phyloP scores from a whole-genome alignment of 2,113 vertebrate genomes.

The Probosciger aterrimus region DNA sequence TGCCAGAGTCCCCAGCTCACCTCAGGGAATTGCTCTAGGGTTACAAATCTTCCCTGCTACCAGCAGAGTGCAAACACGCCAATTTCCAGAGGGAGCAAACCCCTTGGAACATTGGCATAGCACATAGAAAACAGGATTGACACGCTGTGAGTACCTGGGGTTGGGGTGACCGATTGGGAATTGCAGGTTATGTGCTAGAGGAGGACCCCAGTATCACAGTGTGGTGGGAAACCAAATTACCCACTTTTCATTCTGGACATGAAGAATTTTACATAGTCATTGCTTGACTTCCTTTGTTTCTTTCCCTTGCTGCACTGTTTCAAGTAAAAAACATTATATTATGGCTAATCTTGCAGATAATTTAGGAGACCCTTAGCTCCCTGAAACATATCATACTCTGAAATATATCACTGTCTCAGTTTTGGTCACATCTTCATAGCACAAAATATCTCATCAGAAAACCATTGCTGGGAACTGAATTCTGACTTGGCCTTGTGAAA shows the following conservation, averaged over 20 bases:
- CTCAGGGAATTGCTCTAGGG: background rate
- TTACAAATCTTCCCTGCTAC: background rate
- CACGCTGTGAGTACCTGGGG: accelerated
- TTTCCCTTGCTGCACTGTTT: background rate
- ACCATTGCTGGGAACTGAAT: background rate
- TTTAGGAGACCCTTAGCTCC: background rate
- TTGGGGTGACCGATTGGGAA: background rate
- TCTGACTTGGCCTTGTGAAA: background rate
- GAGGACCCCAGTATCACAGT: background rate
- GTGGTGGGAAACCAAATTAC: background rate
- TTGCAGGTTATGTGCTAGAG: background rate
- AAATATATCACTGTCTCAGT: background rate
- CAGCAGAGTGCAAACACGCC: background rate
- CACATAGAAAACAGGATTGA: accelerated
- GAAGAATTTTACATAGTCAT: background rate
- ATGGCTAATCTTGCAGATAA: background rate
- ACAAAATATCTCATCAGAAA: background rate
- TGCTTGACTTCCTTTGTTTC: background rate
- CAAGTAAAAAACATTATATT: background rate
- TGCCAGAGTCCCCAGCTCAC: background rate
- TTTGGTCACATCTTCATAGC: background rate
- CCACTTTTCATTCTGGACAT: background rate
- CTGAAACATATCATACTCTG: background rate
- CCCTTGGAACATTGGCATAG: background rate
- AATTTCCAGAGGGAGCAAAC: background rate